Conservation (phyloP, 2,113 vertebrate genomes). For the Apodemus speciosus region DNA sequence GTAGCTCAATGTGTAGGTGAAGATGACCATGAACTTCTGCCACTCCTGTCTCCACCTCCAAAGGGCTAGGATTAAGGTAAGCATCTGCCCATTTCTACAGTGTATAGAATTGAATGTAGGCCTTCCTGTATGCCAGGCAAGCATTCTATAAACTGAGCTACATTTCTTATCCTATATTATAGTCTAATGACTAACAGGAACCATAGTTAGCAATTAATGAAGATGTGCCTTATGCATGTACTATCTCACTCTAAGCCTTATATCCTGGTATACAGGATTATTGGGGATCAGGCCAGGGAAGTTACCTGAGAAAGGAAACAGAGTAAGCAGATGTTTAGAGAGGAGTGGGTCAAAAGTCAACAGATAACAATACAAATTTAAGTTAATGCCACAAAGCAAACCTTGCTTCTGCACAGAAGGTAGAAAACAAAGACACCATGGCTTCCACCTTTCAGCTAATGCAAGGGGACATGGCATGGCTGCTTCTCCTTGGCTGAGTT, state of each 20-base stretch:
- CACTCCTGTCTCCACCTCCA: too few relatives aligned
- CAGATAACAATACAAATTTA: neutral
- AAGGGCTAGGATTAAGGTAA: neutral
- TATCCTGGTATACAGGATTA: neutral
- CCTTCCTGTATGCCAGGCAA: neutral
- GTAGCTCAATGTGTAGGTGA: neutral
- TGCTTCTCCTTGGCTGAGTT: neutral
- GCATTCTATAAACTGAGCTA: neutral
- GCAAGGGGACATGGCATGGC: too few relatives aligned
- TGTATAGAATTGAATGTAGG: neutral
- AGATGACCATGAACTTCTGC: neutral
- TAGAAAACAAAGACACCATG: neutral
- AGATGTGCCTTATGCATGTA: neutral
- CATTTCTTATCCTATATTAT: neutral
- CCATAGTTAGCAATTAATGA: neutral
- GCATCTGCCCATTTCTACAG: neutral
- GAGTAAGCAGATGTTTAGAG: neutral
- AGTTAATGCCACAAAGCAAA: neutral
- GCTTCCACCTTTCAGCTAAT: neutral
- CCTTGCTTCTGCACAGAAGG: neutral
- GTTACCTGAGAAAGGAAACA: neutral
- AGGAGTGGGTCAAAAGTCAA: neutral
- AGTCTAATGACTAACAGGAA: neutral
- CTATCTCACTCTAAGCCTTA: neutral
- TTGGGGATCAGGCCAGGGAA: neutral